phyloP scores from a whole-genome alignment of 2,113 vertebrate genomes.

The Sylvia atricapilla region DNA sequence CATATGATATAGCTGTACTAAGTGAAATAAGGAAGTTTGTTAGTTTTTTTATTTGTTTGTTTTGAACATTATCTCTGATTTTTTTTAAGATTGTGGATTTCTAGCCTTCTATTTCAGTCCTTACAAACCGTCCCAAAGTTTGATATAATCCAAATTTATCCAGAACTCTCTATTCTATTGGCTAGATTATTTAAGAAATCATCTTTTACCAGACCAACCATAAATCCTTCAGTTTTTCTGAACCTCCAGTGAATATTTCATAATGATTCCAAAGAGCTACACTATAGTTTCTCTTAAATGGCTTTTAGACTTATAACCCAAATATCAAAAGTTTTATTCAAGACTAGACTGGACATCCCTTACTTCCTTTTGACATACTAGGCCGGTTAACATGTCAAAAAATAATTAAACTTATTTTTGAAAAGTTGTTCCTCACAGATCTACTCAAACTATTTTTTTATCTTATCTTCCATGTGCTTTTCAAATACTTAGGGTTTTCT shows the following conservation, averaged over 20 bases:
- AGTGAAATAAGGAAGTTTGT: neutral
- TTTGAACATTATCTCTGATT: neutral
- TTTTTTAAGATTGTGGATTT: neutral
- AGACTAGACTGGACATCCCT: neutral
- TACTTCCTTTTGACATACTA: neutral
- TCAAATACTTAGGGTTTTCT: neutral
- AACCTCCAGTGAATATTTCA: neutral
- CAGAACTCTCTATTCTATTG: neutral
- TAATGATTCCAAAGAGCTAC: neutral
- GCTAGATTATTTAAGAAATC: neutral
- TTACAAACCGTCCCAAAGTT: neutral
- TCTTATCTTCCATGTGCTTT: neutral
- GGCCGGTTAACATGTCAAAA: neutral
- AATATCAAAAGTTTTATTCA: neutral
- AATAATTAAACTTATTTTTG: neutral
- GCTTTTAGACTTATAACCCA: neutral
- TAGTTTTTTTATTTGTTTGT: neutral
- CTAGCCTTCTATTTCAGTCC: neutral
- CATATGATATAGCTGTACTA: neutral
- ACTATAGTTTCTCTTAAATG: neutral
- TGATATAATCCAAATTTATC: neutral
- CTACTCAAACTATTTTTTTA: neutral
- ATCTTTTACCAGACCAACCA: neutral
- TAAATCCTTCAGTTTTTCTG: neutral
- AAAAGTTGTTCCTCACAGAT: neutral